These are phyloP conservation scores for Hippocampus mohnikei DNA, from an alignment of 2,113 vertebrate genomes.

Conservation along the genomic window DNA sequence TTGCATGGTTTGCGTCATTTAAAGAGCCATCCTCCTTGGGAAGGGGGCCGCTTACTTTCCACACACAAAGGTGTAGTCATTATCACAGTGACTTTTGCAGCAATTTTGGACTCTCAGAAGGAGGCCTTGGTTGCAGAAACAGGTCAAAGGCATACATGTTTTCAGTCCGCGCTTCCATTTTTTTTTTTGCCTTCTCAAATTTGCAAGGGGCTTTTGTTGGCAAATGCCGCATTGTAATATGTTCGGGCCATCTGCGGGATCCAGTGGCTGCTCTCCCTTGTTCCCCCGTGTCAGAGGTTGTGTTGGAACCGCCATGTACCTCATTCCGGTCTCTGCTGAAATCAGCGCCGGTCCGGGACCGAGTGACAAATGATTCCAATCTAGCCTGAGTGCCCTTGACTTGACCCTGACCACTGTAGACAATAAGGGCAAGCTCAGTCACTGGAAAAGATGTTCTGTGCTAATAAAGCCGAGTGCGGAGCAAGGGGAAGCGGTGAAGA, in stretches of 20 bases:
- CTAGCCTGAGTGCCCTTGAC: conserved; percentile 97
- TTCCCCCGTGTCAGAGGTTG: conserved; percentile 89
- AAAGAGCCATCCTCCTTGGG: conserved; percentile 80
- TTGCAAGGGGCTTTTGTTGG: conserved; percentile 76
- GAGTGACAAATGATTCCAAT: conserved; percentile 99
- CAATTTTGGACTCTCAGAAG: conserved; percentile 82
- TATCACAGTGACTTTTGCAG: conserved; percentile 82
- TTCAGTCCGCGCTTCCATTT: conserved; percentile 23
- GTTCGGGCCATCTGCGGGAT: conserved; percentile 82
- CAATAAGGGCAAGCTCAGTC: conserved; percentile 97
- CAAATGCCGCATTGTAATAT: conserved; percentile 72
- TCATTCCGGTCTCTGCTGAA: conserved; percentile 85
- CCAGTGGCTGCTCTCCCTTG: conserved; percentile 79
- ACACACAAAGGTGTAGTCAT: conserved; percentile 79
- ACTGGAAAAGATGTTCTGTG: conserved; percentile 99
- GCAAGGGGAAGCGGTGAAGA: conserved; percentile 82
- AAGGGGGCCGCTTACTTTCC: conserved; percentile 74
- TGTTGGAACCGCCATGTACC: conserved; percentile 83
- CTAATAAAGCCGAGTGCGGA: conserved; percentile 94
- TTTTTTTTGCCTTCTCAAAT: conserved; percentile 75
- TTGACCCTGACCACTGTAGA: conserved; percentile 97
- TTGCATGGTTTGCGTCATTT: conserved; percentile 87
- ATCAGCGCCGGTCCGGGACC: conserved; percentile 91
- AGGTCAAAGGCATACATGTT: conserved; percentile 75
- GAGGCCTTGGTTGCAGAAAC: conserved; percentile 70